Evolutionary conservation across 2,888 invertebrate species (phyloP).

Genomic region (Empis livida): DNA sequence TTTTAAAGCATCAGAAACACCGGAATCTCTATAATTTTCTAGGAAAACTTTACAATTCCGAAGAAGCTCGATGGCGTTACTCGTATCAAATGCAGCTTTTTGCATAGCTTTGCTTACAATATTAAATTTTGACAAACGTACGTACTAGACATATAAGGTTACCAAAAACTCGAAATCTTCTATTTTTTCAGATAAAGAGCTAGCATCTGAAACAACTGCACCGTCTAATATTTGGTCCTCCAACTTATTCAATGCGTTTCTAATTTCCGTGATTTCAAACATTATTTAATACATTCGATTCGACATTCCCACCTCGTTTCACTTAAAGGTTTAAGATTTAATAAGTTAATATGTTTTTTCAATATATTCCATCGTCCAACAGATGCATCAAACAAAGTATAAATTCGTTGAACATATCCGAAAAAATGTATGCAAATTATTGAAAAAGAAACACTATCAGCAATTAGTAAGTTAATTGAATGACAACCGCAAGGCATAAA

Average conservation of each 20-base stretch:
- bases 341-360: not conserved
- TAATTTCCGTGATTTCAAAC: not conserved
- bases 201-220: not conserved
- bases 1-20: not conserved
- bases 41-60: not conserved
- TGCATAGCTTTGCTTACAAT: not conserved
- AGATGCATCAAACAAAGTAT: constrained; percentile 1
- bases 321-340: not conserved
- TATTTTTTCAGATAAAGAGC: not conserved
- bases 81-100: not conserved
- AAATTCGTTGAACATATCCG: not conserved
- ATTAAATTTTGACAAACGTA: not conserved
- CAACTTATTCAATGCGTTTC: not conserved
- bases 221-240: not conserved
- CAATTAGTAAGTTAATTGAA: not conserved
- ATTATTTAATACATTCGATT: not conserved
- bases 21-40: not conserved
- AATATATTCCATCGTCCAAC: not conserved
- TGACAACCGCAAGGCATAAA: not conserved
- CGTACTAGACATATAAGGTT: not conserved
- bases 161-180: not conserved
- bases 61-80: not conserved
- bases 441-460: not conserved
- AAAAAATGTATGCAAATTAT: not conserved
- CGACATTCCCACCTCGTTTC: not conserved